These are phyloP conservation scores for Polyodon spathula DNA, from an alignment of 2,113 vertebrate species.

Conservation along the genomic window DNA sequence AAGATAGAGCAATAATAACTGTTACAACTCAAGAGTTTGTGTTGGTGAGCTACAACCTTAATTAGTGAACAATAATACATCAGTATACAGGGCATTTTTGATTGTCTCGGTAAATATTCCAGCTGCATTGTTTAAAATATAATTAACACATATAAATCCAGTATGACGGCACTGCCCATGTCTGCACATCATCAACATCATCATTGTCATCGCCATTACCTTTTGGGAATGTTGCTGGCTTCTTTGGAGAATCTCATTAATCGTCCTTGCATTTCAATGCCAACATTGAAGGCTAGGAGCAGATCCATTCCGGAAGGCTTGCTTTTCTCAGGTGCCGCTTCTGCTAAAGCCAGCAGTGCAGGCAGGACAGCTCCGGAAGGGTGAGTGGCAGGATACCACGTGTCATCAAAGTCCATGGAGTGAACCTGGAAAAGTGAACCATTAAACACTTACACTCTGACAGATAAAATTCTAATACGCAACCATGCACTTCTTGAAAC, in stretches of 20 bases:
- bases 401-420: conserved; percentile 95
- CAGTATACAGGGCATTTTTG: no score
- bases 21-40: no score
- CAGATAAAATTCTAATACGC: no score
- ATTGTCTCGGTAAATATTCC: no score
- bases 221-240: conserved; percentile 79
- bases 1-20: conserved; percentile 16
- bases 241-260: conserved; percentile 79
- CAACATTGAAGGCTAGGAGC: conserved; percentile 83
- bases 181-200: no score
- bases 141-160: no score
- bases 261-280: conserved; percentile 82
- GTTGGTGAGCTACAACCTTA: no score
- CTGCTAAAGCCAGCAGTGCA: conserved; percentile 63
- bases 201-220: conserved; percentile 41
- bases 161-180: no score
- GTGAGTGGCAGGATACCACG: conserved; percentile 90
- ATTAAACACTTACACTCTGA: no score
- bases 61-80: no score
- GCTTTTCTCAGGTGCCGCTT: conserved; percentile 48
- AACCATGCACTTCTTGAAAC: no score
- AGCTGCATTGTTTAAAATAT: no score
- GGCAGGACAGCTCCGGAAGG: conserved; percentile 83
- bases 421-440: conserved; percentile 61
- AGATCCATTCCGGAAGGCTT: conserved; percentile 72